These are phyloP conservation scores for Cacoxenus indagator DNA, from an alignment of 2,888 invertebrate species.

Conservation along the genomic window DNA sequence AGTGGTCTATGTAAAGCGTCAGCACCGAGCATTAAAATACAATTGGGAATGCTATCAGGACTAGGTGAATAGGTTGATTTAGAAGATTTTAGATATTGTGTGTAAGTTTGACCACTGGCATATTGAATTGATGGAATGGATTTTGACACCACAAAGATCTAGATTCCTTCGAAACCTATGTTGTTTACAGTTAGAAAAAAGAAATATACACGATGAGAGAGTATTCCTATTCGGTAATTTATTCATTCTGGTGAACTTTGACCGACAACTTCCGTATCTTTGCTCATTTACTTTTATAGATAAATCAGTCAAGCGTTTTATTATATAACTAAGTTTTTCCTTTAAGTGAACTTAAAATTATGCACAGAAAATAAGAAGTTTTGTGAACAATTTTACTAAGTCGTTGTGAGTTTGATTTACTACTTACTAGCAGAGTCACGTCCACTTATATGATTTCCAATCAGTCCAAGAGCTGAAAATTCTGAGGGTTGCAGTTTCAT, in stretches of 20 bases:
- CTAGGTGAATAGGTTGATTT: too few relatives aligned
- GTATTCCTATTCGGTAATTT: too few relatives aligned
- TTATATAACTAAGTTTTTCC: neutral
- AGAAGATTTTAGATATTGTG: too few relatives aligned
- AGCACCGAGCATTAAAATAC: too few relatives aligned
- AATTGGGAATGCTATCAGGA: too few relatives aligned
- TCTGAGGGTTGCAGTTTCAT: conserved; percentile 79
- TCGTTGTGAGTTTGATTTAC: neutral
- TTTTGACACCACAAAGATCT: too few relatives aligned
- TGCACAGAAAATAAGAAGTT: neutral
- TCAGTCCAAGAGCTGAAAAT: conserved; percentile 71
- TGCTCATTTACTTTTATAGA: conserved; percentile 3
- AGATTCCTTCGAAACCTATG: too few relatives aligned
- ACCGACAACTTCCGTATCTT: neutral
- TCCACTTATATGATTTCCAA: conserved; percentile 66
- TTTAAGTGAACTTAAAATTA: neutral
- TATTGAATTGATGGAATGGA: too few relatives aligned
- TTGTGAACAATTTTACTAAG: neutral
- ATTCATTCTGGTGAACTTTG: neutral
- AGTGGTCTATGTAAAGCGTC: too few relatives aligned
- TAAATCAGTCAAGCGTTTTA: conserved; percentile 13
- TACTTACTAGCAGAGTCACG: conserved; percentile 68
- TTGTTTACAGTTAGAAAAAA: too few relatives aligned
- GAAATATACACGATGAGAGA: too few relatives aligned
- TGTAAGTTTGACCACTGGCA: too few relatives aligned